A percentile compares a stretch with the other conserved stretches of the same genome.
Evolutionary conservation across 2,888 invertebrate species (phyloP).

Genomic region (Lasioglossum malachurum): DNA sequence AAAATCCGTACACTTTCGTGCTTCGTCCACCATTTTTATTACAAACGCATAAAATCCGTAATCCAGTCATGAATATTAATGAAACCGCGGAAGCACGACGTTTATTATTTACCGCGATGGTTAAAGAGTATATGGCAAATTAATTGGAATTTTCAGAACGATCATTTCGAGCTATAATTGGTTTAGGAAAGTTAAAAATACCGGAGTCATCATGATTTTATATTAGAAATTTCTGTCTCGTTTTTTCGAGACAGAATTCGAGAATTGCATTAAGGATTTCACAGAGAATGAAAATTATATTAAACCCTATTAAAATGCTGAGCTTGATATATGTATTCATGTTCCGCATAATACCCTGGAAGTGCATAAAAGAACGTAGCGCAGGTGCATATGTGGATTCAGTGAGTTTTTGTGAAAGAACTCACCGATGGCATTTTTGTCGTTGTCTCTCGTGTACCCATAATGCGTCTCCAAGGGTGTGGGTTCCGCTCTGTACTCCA

Average conservation of each 20-base stretch:
- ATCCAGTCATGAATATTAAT: not conserved
- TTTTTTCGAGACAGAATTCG: not conserved
- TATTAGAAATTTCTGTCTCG: not conserved
- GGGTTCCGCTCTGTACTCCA: conserved; percentile 82
- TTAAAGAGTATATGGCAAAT: not conserved
- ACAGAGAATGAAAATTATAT: not conserved
- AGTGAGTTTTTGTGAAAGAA: not conserved
- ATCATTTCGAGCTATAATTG: not conserved
- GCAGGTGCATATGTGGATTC: no score
- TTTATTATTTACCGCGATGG: not conserved
- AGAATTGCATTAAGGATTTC: not conserved
- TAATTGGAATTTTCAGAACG: not conserved
- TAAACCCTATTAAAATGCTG: not conserved
- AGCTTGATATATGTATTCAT: not conserved
- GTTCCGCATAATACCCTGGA: not conserved
- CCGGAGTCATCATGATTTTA: not conserved
- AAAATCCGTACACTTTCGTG: not conserved
- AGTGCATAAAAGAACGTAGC: not conserved
- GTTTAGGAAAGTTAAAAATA: not conserved
- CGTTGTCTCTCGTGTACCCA: conserved; percentile 83
- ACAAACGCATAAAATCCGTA: not conserved
- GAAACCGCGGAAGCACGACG: not conserved
- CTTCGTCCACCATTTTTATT: not conserved
- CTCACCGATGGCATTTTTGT: conserved; percentile 81
- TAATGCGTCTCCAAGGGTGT: conserved; percentile 82